phyloP scores from a whole-genome alignment of 2,888 invertebrate species.

The Tipula helvola region DNA sequence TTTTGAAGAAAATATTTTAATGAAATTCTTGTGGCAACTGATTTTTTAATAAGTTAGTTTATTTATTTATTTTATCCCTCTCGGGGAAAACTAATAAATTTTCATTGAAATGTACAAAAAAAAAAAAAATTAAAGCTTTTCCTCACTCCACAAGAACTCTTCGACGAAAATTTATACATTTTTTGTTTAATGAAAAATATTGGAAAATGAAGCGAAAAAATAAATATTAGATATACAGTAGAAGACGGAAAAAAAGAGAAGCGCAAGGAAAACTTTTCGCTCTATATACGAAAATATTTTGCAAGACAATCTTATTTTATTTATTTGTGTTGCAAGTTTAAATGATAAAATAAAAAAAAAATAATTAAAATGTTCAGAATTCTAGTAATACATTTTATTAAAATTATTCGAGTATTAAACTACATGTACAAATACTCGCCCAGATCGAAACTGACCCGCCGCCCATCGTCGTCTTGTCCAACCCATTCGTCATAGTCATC shows the following conservation, averaged over 20 bases:
- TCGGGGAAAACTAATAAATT: neutral
- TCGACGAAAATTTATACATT: neutral
- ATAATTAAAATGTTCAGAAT: neutral
- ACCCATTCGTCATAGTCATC: neutral
- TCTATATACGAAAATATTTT: neutral
- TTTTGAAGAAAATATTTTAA: neutral
- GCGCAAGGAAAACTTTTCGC: neutral
- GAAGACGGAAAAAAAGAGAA: neutral
- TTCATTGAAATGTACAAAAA: neutral
- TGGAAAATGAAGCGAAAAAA: neutral
- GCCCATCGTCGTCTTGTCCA: neutral
- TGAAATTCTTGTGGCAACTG: neutral
- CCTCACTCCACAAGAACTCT: neutral
- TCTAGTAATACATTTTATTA: neutral
- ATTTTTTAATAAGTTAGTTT: conserved; percentile 4
- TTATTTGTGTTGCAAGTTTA: neutral
- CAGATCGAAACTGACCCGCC: neutral
- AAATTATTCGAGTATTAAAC: neutral
- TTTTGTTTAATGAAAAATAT: neutral
- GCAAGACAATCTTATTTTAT: neutral
- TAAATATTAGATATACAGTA: neutral
- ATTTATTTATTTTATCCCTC: neutral
- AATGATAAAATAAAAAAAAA: neutral
- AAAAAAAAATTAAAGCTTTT: neutral
- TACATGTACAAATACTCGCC: neutral